Evolutionary conservation across 53 echinoderm and acorn worm genomes (phyloP), one percentile per base, ranked within the genome.

Genomic region (Paracentrotus lividus): DNA sequence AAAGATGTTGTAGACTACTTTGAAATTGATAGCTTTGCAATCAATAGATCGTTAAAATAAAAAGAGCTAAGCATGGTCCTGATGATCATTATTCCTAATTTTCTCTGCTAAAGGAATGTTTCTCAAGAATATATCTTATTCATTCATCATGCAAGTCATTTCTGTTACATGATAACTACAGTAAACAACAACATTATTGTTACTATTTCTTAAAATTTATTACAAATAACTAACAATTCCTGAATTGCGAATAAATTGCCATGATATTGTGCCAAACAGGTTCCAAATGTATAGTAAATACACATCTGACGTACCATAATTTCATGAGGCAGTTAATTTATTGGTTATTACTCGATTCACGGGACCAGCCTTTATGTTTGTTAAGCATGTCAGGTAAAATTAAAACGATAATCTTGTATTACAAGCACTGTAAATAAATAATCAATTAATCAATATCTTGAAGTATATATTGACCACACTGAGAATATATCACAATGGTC

Each of bases 101-200:
- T 5, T 0, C 43, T 29, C 23, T 2, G 6, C 4, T 42, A 23
- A 23, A 24, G n/a, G n/a, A 21, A 18, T 77, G 42, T 77, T 5
- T 42, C 42, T 42, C 43, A 21, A 0, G 13, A 21, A 23, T n/a
- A n/a, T n/a, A 8, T 77, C 20, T 23, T 18, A 77, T 42, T 42
- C n/a, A n/a, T n/a, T 42, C 42, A 42, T 77, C 77, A 18, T 12
- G 40, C 21, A 42, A 6, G 20, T 5, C 0, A 24, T 21, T 77
- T 5, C 4, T 77, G 23, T 21, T 42, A 15, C 69, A 69, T 27
- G 36, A 77, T 14, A 42, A 5, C 21, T n/a, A n/a, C n/a, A n/a
- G n/a, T n/a, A 77, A 77, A 23, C 77, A 42, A 77, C 77, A 77
- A 77, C 77, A 42, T 77, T 14, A 77, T 42, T 42, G n/a, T 23